phyloP scores from a whole-genome alignment of 2,113 vertebrate species.

The Oxyura jamaicensis region DNA sequence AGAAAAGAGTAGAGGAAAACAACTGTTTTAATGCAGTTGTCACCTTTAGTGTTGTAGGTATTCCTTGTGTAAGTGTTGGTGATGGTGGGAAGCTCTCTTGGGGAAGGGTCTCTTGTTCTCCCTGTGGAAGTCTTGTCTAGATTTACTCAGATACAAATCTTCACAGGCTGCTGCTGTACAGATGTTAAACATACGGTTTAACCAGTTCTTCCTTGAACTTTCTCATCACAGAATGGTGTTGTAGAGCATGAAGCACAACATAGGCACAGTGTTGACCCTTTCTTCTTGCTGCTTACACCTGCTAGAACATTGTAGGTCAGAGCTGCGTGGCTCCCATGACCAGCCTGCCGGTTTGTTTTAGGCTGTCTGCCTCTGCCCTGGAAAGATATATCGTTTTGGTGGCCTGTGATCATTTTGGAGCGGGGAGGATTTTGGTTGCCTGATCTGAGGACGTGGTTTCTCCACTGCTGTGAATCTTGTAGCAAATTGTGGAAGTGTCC shows the following conservation, averaged over 20 bases:
- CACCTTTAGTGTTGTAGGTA: background rate
- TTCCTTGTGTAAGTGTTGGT: background rate
- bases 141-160: background rate
- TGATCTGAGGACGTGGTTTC: background rate
- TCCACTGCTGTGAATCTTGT: background rate
- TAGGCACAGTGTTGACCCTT: background rate
- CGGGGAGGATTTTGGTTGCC: background rate
- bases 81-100: background rate
- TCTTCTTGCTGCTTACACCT: background rate
- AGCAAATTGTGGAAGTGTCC: background rate
- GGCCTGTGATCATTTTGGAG: background rate
- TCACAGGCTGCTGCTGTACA: background rate
- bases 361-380: background rate
- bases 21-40: background rate
- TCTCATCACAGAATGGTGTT: background rate
- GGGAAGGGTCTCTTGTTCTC: background rate
- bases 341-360: background rate
- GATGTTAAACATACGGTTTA: background rate
- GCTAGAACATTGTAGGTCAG: background rate
- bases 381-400: background rate
- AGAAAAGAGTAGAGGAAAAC: background rate
- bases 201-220: background rate
- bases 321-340: background rate
- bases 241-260: background rate
- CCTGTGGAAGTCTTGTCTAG: background rate